Conservation (phyloP, 2,888 invertebrate genomes). For the Dryobotodes eremita region DNA sequence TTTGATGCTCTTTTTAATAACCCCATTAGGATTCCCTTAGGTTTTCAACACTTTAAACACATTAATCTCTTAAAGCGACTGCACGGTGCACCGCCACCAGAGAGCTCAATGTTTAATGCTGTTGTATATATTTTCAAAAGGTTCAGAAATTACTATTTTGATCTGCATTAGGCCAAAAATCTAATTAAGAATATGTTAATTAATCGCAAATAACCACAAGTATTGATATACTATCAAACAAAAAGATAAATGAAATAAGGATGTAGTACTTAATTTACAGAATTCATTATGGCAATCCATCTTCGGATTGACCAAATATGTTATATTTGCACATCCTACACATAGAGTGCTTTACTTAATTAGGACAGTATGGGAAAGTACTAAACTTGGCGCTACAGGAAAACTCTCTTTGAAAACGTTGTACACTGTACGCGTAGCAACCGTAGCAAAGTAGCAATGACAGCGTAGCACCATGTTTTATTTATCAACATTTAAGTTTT, state of each 20-base stretch:
- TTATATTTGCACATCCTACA: conserved; percentile 3
- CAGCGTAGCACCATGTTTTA: conserved; percentile 18
- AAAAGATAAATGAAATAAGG: conserved; percentile 7
- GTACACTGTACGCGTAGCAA: conserved; percentile 4
- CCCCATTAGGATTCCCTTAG: conserved; percentile 22
- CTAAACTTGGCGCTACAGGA: neutral
- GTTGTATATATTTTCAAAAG: neutral
- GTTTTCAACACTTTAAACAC: conserved; percentile 37
- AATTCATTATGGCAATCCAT: conserved; percentile 6
- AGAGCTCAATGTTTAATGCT: neutral
- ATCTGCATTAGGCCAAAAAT: neutral
- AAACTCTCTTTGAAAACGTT: neutral
- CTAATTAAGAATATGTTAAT: neutral
- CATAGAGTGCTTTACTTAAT: neutral
- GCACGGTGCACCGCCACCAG: conserved; percentile 11
- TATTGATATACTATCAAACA: neutral
- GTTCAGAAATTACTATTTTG: neutral
- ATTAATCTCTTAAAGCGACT: conserved; percentile 33
- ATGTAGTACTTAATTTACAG: conserved; percentile 7
- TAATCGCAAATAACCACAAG: neutral
- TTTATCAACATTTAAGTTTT: neutral
- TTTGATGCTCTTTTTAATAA: conserved; percentile 16
- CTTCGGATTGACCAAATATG: conserved; percentile 4
- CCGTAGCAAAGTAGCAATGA: conserved; percentile 18
- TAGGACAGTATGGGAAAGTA: conserved; percentile 2